Base-by-base conservation (phyloP, 2,113 vertebrate genomes). In the Lepus timidus region DNA sequence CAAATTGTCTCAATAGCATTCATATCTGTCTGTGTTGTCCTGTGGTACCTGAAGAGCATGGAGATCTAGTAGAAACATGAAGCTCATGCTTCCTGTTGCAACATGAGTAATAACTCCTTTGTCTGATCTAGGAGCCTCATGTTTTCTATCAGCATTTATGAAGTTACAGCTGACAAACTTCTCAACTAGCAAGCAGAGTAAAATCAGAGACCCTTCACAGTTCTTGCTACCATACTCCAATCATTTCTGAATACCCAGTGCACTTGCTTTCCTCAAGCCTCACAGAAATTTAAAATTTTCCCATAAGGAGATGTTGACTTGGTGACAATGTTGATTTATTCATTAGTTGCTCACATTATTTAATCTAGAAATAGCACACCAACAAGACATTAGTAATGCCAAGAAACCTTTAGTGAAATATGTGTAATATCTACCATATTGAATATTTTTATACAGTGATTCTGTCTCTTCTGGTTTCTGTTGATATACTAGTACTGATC, bases 371-470 rank as follows among this genome's bases (percentile, higher is more conserved):
- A 20, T 3, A 61, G 7, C 71, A 25, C 1, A 65, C 9, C 16
- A 89, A 71, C 6, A 88, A 90, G 9, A 79, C 29, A 11, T 8
- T 93, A 96, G 91, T 96, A 95, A 93, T 39, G 67, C 9, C 81
- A 86, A 65, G 2, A 8, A 73, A 19, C 0, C 3, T 36, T 49
- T 8, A 71, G 31, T 51, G 9, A 86, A 84, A 82, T 4, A 31
- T 20, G 39, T 83, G 13, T 12, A 39, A 2, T 62, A 29, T 61
- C n/a, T 88, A 58, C 79, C 62, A 58, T 58, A 33, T 10, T 61
- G 16, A 90, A 52, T 20, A 12, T 0, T 31, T 33, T 73, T 65
- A 33, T 27, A 19, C 10, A 20, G n/a, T 49, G 29, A 2, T 39
- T 25, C 27, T 76, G 61, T 36, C 4, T 79, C 33, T 80, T 91